Evolutionary conservation across 2,888 invertebrate genomes (phyloP).

Genomic region (Gisinianus flammeolus): DNA sequence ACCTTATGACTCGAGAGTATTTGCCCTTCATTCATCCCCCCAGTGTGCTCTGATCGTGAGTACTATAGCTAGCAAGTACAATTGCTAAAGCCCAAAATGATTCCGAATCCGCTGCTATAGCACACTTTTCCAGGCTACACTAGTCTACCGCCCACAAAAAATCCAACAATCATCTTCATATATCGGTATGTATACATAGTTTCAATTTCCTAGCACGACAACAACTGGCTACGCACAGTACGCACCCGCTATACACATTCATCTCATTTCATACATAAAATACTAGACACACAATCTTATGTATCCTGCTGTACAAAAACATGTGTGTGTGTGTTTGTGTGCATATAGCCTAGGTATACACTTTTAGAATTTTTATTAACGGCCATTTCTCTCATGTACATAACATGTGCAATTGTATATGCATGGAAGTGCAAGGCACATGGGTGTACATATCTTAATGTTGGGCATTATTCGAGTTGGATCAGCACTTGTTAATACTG

Average conservation of each 20-base stretch:
- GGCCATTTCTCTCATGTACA: background rate
- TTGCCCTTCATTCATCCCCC: background rate
- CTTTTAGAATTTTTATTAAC: background rate
- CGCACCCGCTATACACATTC: too few species aligned
- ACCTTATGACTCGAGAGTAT: background rate
- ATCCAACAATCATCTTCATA: background rate
- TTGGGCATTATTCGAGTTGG: too few species aligned
- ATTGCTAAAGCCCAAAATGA: background rate
- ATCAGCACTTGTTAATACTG: too few species aligned
- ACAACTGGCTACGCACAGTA: background rate
- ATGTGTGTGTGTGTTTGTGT: background rate
- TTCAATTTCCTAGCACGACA: background rate
- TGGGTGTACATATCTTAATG: too few species aligned
- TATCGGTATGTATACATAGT: background rate
- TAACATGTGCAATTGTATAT: too few species aligned
- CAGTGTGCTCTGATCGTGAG: background rate
- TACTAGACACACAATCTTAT: background rate
- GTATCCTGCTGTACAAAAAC: too few species aligned
- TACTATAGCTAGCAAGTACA: background rate
- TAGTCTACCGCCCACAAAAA: background rate
- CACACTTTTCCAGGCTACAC: background rate
- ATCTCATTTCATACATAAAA: too few species aligned
- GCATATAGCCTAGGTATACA: background rate
- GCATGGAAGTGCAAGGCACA: too few species aligned
- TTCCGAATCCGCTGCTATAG: background rate